Evolutionary conservation across 2,888 invertebrate genomes (phyloP).

Genomic region (Lomographa bimaculata): DNA sequence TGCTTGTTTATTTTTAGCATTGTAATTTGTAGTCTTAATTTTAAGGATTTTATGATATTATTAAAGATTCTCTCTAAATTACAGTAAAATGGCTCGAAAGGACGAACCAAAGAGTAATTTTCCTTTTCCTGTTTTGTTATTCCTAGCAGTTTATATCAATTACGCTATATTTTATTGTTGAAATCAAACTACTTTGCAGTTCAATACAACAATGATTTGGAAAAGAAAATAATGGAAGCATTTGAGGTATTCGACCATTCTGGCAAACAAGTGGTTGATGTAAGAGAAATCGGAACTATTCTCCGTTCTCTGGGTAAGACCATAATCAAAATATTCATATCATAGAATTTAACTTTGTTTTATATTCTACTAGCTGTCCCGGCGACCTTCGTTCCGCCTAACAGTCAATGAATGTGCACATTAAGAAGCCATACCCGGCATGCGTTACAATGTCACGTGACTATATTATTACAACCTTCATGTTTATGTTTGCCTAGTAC

Average conservation of each 20-base stretch:
- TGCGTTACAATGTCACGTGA: no score
- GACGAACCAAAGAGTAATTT: conserved; percentile 65
- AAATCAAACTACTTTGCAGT: conserved; percentile 69
- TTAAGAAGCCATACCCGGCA: no score
- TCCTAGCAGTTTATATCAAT: no score
- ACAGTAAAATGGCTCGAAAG: conserved; percentile 56
- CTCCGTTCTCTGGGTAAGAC: conserved; percentile 89
- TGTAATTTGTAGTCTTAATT: neutral
- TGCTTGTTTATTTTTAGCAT: conserved; percentile 1
- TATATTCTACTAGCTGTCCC: no score
- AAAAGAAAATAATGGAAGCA: conserved; percentile 91
- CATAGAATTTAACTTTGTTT: no score
- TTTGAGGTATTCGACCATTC: conserved; percentile 97
- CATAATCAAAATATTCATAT: no score
- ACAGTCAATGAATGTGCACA: no score
- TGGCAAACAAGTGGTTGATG: conserved; percentile 93
- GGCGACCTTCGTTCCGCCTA: no score
- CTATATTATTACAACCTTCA: no score
- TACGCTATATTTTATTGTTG: no score
- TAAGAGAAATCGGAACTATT: conserved; percentile 95
- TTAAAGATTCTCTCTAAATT: conserved; percentile 48
- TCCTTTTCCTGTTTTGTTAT: no score
- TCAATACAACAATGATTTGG: conserved; percentile 86
- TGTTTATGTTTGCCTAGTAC: no score
- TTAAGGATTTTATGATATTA: conserved; percentile 36